phyloP scores from a whole-genome alignment of 2,797 vertebrate genomes.

The Aythya fuligula region DNA sequence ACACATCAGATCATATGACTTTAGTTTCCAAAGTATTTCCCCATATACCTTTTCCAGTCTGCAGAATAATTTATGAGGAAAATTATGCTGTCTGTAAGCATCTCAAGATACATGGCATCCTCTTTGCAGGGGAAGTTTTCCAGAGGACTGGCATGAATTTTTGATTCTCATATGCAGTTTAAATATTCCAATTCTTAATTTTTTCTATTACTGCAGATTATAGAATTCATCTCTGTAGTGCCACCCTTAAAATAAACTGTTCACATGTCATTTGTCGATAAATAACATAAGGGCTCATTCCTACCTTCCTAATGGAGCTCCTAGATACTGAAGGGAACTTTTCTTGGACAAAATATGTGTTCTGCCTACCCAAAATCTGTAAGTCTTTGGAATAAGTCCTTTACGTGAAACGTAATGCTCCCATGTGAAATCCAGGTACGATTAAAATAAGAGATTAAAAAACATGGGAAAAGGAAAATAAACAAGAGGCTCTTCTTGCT shows the following conservation, averaged over 20 bases:
- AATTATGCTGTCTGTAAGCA: background rate
- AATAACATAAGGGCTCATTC: background rate
- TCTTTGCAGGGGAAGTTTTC: background rate
- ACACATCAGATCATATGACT: background rate
- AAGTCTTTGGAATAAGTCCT: background rate
- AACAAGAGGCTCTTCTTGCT: background rate
- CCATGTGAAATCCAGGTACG: background rate
- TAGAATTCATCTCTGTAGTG: background rate
- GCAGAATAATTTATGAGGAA: background rate
- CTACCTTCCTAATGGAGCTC: background rate
- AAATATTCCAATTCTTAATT: background rate
- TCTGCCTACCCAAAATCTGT: background rate
- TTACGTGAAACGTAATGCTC: background rate
- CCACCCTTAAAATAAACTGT: background rate
- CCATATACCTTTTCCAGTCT: background rate
- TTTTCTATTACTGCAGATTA: background rate
- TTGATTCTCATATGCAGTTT: background rate
- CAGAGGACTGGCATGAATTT: background rate
- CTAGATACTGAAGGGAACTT: background rate
- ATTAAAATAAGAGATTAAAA: background rate
- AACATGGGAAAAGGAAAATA: background rate
- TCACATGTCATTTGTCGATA: background rate
- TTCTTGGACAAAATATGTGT: background rate
- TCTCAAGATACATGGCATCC: background rate
- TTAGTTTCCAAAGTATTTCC: constrained; percentile 15